These are phyloP conservation scores for Aplochiton taeniatus DNA, from an alignment of 2,797 vertebrate species.

Conservation along the genomic window DNA sequence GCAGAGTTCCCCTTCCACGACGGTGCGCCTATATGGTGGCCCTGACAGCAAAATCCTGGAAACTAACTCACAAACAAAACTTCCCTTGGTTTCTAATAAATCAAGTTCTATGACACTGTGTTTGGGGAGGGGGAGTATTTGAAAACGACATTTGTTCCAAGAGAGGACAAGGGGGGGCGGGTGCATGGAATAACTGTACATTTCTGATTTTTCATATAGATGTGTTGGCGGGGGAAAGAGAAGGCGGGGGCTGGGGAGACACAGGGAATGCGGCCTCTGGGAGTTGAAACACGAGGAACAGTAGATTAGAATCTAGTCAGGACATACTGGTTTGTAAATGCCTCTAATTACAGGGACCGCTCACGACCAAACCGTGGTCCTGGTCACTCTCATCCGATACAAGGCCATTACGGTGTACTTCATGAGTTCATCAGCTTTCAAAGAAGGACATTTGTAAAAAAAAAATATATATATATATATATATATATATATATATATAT, in stretches of 20 bases:
- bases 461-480: too few species aligned
- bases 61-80: too few species aligned
- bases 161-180: slow-evolving; percentile 30
- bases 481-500: too few species aligned
- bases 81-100: too few species aligned
- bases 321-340: slow-evolving; percentile 60
- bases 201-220: slow-evolving; percentile 40
- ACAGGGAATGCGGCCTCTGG: slow-evolving; percentile 58
- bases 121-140: too few species aligned
- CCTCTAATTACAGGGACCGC: slow-evolving; percentile 56
- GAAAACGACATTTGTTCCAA: too few species aligned
- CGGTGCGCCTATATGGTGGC: not conserved
- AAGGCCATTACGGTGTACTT: not conserved
- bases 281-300: slow-evolving; percentile 57
- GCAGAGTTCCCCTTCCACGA: slow-evolving; percentile 37
- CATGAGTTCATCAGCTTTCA: slow-evolving; percentile 57
- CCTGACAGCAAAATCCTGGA: too few species aligned
- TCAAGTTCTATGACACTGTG: too few species aligned
- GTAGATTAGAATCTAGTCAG: slow-evolving; percentile 65
- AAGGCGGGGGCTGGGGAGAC: slow-evolving; percentile 20
- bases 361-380: slow-evolving; percentile 45
- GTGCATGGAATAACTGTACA: slow-evolving; percentile 46
- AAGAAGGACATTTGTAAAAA: too few species aligned
- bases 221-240: slow-evolving; percentile 23
- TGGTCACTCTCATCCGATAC: slow-evolving; percentile 57